phyloP scores from a whole-genome alignment of 2,888 invertebrate species.

The Pseudolycoriella hygida region DNA sequence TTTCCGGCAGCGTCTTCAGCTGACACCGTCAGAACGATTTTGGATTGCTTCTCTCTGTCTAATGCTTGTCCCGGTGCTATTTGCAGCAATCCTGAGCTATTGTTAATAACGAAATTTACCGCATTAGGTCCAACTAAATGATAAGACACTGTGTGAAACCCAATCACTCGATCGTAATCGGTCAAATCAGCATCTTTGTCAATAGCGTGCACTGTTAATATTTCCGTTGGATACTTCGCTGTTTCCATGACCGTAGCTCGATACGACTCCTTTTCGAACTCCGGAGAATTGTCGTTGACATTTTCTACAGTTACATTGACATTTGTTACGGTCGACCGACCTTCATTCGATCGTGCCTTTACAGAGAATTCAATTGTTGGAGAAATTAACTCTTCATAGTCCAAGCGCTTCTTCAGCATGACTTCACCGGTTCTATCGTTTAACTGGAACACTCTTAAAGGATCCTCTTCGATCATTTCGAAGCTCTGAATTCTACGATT shows the following conservation, averaged over 20 bases:
- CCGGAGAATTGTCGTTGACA: slow-evolving; percentile 61
- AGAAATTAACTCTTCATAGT: slow-evolving; percentile 53
- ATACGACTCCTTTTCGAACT: slow-evolving; percentile 49
- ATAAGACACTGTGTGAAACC: slow-evolving; percentile 54
- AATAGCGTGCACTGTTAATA: slow-evolving; percentile 48
- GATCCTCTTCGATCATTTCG: slow-evolving; percentile 36
- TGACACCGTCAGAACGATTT: slow-evolving; percentile 48
- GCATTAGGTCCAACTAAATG: slow-evolving; percentile 55
- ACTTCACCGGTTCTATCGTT: slow-evolving; percentile 56
- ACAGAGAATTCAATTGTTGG: slow-evolving; percentile 39
- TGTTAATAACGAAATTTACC: slow-evolving; percentile 52
- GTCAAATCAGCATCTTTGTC: slow-evolving; percentile 49
- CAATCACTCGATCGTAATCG: slow-evolving; percentile 35
- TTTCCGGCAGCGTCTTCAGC: slow-evolving; percentile 62
- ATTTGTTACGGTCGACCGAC: slow-evolving; percentile 42
- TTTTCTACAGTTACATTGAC: slow-evolving; percentile 53
- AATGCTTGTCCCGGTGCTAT: slow-evolving; percentile 45
- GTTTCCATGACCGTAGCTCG: slow-evolving; percentile 46
- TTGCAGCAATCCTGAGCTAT: slow-evolving; percentile 47
- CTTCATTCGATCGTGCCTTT: slow-evolving; percentile 29
- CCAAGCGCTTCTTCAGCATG: slow-evolving; percentile 51
- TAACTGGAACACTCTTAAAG: slow-evolving; percentile 34
- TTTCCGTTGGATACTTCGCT: slow-evolving; percentile 42
- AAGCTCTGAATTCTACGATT: slow-evolving; percentile 42
- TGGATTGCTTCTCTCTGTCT: slow-evolving; percentile 54